These are phyloP conservation scores for Eunapius fragilis DNA, from an alignment of 37 sponge, comb jelly and placozoan genomes.

Conservation along the genomic window DNA sequence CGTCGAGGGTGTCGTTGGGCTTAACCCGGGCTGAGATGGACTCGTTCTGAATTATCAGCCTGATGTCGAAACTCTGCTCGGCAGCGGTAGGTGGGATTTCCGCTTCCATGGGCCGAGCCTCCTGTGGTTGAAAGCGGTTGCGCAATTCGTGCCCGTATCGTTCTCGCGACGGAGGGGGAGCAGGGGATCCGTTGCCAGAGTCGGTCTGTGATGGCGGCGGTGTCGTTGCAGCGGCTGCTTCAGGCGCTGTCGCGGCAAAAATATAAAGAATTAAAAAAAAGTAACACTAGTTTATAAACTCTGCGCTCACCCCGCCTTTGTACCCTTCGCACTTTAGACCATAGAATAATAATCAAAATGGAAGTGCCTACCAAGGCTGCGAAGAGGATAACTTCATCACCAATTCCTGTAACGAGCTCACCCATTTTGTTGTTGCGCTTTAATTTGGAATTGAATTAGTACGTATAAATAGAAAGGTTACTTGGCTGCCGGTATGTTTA, in stretches of 20 bases:
- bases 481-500: too few species aligned
- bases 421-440: constrained; percentile 11
- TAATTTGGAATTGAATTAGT: too few species aligned
- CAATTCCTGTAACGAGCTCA: constrained; percentile 46
- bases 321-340: neutral
- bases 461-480: too few species aligned
- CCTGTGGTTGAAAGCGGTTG: neutral
- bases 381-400: constrained; percentile 72
- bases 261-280: neutral
- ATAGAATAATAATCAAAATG: neutral
- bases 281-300: neutral
- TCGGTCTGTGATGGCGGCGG: too few species aligned
- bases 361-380: constrained; percentile 28
- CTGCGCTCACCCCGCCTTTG: neutral
- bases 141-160: neutral
- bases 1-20: constrained; percentile 21
- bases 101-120: neutral
- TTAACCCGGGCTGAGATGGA: neutral
- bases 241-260: neutral
- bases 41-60: constrained; percentile 27
- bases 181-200: too few species aligned
- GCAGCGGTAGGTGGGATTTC: neutral
- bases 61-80: neutral
- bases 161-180: neutral
- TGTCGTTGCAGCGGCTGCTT: neutral